A percentile compares a stretch with the other conserved stretches of the same genome.
Conservation (phyloP, 2,797 vertebrate species). For the Setipinna tenuifilis region DNA sequence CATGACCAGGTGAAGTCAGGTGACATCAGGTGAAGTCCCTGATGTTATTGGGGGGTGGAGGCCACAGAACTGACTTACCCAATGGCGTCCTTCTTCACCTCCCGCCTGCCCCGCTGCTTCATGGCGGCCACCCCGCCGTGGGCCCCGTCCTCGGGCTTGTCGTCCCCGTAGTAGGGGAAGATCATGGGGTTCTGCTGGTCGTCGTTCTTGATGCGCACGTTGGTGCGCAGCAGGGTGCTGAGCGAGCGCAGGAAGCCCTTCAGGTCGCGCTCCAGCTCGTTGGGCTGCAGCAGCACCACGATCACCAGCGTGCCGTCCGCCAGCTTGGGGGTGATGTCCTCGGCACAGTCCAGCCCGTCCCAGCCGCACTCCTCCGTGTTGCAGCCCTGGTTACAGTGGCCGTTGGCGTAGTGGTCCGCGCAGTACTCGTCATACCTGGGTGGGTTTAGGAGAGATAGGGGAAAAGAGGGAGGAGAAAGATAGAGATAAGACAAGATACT, state of each 20-base stretch:
- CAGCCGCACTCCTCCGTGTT: constrained; percentile 90
- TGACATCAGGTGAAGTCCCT: not conserved
- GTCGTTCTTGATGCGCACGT: constrained; percentile 81
- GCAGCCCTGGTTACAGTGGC: constrained; percentile 89
- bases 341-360: constrained; percentile 90
- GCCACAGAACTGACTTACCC: constrained; percentile 68
- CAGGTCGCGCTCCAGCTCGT: constrained; percentile 82
- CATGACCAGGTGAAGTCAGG: not conserved
- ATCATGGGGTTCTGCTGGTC: constrained; percentile 82
- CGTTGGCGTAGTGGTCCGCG: constrained; percentile 85
- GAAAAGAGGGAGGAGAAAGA: constrained; percentile 48
- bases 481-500: constrained; percentile 29
- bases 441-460: constrained; percentile 18
- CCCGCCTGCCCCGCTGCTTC: constrained; percentile 73
- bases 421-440: constrained; percentile 90
- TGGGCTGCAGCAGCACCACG: constrained; percentile 88
- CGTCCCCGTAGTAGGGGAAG: constrained; percentile 78
- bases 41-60: not conserved
- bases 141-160: constrained; percentile 39
- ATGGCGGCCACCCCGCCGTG: constrained; percentile 46
- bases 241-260: constrained; percentile 86
- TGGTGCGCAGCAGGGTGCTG: constrained; percentile 87
- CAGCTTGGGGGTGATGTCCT: constrained; percentile 73
- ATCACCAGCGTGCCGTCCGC: constrained; percentile 83
- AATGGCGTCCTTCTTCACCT: constrained; percentile 77